Base-by-base conservation (phyloP, 2,888 invertebrate species). In the Calephelis perditalis region DNA sequence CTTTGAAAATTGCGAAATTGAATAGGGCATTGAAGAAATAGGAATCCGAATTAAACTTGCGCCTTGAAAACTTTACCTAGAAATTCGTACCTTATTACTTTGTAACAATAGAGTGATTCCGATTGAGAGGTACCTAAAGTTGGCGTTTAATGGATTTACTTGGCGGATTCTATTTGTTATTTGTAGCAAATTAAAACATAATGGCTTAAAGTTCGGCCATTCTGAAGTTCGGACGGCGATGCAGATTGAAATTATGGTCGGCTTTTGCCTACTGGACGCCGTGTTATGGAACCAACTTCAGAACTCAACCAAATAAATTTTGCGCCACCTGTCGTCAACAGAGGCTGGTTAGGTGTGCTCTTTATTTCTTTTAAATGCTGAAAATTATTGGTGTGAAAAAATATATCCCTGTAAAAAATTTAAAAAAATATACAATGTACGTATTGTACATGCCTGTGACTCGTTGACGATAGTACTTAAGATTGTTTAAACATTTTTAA, bases 161-260 rank as follows among this genome's bases (percentile, higher is more conserved):
- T 71, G 73, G 73, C 63, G 73, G 73, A 73, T 81, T 79, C 83
- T 85, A 81, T 84, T 86, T 86, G 82, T 85, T 77, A 76, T 74
- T 70, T 71, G 66, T 69, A 71, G 69, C 70, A 79, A 83, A 87
- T 87, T 84, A 83, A 84, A 85, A 86, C 82, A 79, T 85, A 84
- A 87, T 81, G 81, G 79, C 79, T 73, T 73, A 69, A 87, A 90
- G 84, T 88, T 89, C 72, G 78, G 73, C 75, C 80, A 73, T 86
- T 87, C 72, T 73, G 73, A 79, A 86, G 81, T 83, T 84, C 67
- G 70, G 70, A 70, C 70, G 73, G 76, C 70, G 78, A 73, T 82
- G 76, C 84, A 83, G 87, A 85, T 86, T 86, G 87, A 74, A 83
- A 78, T 89, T 84, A 88, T 88, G 86, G 85, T 87, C 87, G 86